Evolutionary conservation across 2,113 vertebrate genomes (phyloP).

Genomic region (Lepisosteus osseus): DNA sequence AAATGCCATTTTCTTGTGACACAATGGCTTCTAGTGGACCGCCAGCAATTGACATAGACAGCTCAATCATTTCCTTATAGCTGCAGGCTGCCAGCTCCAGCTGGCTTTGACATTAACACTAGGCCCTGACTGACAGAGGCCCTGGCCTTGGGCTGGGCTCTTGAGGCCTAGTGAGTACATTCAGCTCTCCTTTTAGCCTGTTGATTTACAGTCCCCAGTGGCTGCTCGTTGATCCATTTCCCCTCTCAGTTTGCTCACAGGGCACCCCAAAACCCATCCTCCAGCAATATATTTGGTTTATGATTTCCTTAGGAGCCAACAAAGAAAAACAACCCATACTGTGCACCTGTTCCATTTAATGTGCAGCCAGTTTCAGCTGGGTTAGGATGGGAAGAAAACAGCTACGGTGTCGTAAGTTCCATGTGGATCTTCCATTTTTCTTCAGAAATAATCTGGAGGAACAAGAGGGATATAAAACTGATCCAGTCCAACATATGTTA

Average conservation of each 20-base stretch:
- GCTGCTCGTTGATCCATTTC: slow-evolving; percentile 72
- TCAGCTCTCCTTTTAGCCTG: slow-evolving; percentile 72
- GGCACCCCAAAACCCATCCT: slow-evolving; percentile 75
- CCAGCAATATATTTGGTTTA: slow-evolving; percentile 79
- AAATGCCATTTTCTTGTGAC: slow-evolving; percentile 49
- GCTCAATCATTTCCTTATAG: slow-evolving; percentile 70
- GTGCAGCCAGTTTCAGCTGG: slow-evolving; percentile 36
- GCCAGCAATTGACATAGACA: slow-evolving; percentile 72
- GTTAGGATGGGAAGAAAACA: slow-evolving; percentile 32
- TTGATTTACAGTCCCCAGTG: slow-evolving; percentile 78
- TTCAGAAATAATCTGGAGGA: slow-evolving; percentile 24
- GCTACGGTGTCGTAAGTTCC: slow-evolving; percentile 47
- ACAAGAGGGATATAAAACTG: slow-evolving; percentile 31
- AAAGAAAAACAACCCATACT: slow-evolving; percentile 62
- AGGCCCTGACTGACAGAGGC: slow-evolving; percentile 67
- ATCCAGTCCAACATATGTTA: slow-evolving; percentile 54
- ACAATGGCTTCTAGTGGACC: slow-evolving; percentile 80
- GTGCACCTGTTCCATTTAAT: slow-evolving; percentile 78
- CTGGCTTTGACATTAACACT: slow-evolving; percentile 75
- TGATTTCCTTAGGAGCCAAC: slow-evolving; percentile 75
- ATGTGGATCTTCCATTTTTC: slow-evolving; percentile 63
- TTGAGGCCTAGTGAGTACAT: slow-evolving; percentile 68
- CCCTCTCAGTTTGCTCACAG: slow-evolving; percentile 76
- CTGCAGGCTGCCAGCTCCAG: slow-evolving; percentile 62
- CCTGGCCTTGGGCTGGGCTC: slow-evolving; percentile 63